Conservation (phyloP, 2,888 invertebrate species). For the Gnatocerus cornutus region DNA sequence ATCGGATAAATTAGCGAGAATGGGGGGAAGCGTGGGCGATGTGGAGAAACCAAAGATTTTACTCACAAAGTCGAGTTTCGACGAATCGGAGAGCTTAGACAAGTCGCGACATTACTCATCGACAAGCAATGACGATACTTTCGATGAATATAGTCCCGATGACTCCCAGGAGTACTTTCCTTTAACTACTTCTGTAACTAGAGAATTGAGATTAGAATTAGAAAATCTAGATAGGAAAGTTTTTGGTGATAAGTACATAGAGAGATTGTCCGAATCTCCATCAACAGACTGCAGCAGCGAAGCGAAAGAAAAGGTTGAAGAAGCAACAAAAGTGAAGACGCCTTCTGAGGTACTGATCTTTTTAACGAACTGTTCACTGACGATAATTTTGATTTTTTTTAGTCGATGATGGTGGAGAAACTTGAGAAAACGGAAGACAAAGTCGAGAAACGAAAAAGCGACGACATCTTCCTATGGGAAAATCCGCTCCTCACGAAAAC, state of each 20-base stretch:
- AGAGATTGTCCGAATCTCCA: conserved; percentile 62
- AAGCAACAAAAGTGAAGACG: background rate
- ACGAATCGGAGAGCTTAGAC: conserved; percentile 72
- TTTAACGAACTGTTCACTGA: no score
- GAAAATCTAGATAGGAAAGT: conserved; percentile 90
- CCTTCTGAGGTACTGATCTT: background rate
- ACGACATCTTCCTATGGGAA: conserved; percentile 86
- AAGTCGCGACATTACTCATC: conserved; percentile 64
- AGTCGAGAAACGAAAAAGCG: conserved; percentile 72
- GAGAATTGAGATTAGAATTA: conserved; percentile 86
- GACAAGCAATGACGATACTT: conserved; percentile 66
- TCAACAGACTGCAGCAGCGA: conserved; percentile 59
- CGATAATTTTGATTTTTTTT: no score
- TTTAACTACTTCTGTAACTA: conserved; percentile 90
- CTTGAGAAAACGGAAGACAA: conserved; percentile 52
- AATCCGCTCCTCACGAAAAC: conserved; percentile 80
- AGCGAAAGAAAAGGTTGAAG: conserved; percentile 50
- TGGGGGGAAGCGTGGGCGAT: conserved; percentile 49
- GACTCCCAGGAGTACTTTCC: conserved; percentile 89
- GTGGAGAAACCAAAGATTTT: conserved; percentile 71
- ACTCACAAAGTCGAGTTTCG: conserved; percentile 71
- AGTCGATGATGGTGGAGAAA: conserved; percentile 18
- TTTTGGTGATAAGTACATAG: conserved; percentile 76
- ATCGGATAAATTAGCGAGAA: conserved; percentile 64
- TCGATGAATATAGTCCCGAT: conserved; percentile 81